phyloP scores from a whole-genome alignment of 2,797 vertebrate species.

The Triplophysa yarkandensis region DNA sequence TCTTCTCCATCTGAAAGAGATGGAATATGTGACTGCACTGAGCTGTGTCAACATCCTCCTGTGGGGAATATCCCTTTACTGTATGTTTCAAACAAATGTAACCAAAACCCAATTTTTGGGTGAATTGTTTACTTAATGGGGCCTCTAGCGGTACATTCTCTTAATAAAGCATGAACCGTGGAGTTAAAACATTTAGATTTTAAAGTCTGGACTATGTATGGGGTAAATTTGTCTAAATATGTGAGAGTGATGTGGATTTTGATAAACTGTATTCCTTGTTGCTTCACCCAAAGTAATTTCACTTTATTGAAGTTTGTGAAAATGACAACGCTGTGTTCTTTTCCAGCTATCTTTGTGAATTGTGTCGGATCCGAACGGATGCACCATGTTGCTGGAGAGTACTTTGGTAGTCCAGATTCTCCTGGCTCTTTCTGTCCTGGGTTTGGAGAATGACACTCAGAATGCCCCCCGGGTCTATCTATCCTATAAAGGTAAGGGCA shows the following conservation, averaged over 20 bases:
- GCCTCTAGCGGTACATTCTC: slow-evolving; percentile 19
- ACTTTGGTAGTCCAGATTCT: slow-evolving; percentile 69
- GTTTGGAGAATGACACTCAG: slow-evolving; percentile 67
- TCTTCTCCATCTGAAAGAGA: slow-evolving; percentile 27
- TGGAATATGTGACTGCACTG: slow-evolving; percentile 24
- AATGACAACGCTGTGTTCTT: slow-evolving; percentile 41
- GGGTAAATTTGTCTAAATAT: too few species aligned
- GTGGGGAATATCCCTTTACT: slow-evolving; percentile 35
- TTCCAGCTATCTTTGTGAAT: slow-evolving; percentile 59
- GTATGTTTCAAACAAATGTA: slow-evolving; percentile 32
- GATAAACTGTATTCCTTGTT: too few species aligned
- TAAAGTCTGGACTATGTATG: background rate
- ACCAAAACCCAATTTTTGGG: slow-evolving; percentile 36
- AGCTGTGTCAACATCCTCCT: slow-evolving; percentile 32
- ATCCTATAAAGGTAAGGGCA: slow-evolving; percentile 77
- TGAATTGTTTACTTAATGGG: slow-evolving; percentile 13
- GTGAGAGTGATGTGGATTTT: background rate
- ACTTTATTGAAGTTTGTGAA: background rate
- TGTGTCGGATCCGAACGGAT: slow-evolving; percentile 57
- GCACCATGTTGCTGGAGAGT: slow-evolving; percentile 71
- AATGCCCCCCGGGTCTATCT: slow-evolving; percentile 79
- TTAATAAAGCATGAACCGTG: background rate
- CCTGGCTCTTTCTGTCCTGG: slow-evolving; percentile 67
- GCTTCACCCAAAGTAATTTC: too few species aligned
- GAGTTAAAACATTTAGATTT: slow-evolving; percentile 4